Evolutionary conservation across 2,888 invertebrate species (phyloP).

Genomic region (Amphimallon solstitiale): DNA sequence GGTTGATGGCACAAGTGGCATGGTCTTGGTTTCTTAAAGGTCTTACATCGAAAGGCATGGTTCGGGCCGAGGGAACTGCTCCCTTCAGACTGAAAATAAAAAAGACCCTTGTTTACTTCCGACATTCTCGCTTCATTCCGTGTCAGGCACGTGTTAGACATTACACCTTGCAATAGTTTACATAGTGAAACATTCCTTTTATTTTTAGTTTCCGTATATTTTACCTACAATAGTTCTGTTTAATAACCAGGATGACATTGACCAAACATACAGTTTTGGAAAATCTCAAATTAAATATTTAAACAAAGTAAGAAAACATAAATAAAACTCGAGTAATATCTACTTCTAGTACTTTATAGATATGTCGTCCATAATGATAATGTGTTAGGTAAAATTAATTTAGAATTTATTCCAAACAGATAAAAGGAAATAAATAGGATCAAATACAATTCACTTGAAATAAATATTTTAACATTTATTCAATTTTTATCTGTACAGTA

Average conservation of each 20-base stretch:
- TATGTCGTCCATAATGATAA: no score
- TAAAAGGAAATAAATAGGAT: no score
- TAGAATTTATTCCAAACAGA: no score
- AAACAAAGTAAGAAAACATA: slow-evolving; percentile 14
- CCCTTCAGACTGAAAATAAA: slow-evolving; percentile 73
- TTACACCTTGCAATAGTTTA: slow-evolving; percentile 29
- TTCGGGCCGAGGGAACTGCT: slow-evolving; percentile 71
- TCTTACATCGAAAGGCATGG: slow-evolving; percentile 80
- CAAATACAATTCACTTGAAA: no score
- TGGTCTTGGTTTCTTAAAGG: slow-evolving; percentile 77
- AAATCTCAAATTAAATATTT: slow-evolving; percentile 24
- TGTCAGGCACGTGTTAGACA: slow-evolving; percentile 34
- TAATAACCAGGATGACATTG: slow-evolving; percentile 24
- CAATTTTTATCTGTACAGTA: no score
- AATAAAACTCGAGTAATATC: not conserved
- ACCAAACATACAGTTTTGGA: slow-evolving; percentile 8
- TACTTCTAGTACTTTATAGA: no score
- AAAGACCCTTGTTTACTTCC: slow-evolving; percentile 41
- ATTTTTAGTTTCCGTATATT: slow-evolving; percentile 33
- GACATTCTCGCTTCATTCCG: slow-evolving; percentile 28
- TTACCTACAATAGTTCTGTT: slow-evolving; percentile 31
- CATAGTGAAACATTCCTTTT: slow-evolving; percentile 15
- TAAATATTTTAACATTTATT: no score
- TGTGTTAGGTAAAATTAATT: no score
- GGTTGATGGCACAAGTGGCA: slow-evolving; percentile 85